phyloP scores from a whole-genome alignment of 2,113 vertebrate species.

The Forbesichthys papilliferus region DNA sequence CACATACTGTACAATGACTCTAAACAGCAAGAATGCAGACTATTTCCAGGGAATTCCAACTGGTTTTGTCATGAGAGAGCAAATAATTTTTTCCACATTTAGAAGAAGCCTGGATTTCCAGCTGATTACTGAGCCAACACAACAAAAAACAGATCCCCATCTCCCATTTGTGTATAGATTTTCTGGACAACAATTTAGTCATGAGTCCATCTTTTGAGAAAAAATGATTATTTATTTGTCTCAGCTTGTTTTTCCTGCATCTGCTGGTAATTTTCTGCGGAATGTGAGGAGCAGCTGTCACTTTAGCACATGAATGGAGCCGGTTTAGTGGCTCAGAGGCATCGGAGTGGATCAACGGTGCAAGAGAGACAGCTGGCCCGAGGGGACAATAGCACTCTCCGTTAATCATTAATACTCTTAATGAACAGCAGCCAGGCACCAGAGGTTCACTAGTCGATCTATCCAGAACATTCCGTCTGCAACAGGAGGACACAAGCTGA shows the following conservation, averaged over 20 bases:
- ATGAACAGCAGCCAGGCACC: constrained; percentile 73
- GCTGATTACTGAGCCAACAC: constrained; percentile 7
- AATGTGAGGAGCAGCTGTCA: constrained; percentile 79
- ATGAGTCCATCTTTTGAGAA: constrained; percentile 13
- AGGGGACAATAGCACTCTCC: constrained; percentile 72
- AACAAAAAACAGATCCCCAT: constrained; percentile 24
- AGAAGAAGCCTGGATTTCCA: neutral
- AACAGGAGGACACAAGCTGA: constrained; percentile 54
- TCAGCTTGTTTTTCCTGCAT: constrained; percentile 51
- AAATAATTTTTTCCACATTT: neutral
- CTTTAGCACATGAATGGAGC: constrained; percentile 73
- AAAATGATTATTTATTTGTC: constrained; percentile 55
- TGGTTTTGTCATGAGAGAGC: no score
- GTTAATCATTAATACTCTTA: constrained; percentile 78
- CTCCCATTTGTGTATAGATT: constrained; percentile 30
- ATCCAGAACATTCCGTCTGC: constrained; percentile 56
- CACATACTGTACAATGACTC: neutral
- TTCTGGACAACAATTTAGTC: constrained; percentile 48
- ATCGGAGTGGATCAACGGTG: constrained; percentile 70
- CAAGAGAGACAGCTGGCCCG: constrained; percentile 70
- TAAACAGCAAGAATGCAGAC: neutral
- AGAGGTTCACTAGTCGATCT: constrained; percentile 63
- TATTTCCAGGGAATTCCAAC: neutral
- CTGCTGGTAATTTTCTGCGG: constrained; percentile 67
- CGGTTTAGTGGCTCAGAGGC: constrained; percentile 62